Evolutionary conservation across 2,113 vertebrate species (phyloP).

Genomic region (Acanthisitta chloris): DNA sequence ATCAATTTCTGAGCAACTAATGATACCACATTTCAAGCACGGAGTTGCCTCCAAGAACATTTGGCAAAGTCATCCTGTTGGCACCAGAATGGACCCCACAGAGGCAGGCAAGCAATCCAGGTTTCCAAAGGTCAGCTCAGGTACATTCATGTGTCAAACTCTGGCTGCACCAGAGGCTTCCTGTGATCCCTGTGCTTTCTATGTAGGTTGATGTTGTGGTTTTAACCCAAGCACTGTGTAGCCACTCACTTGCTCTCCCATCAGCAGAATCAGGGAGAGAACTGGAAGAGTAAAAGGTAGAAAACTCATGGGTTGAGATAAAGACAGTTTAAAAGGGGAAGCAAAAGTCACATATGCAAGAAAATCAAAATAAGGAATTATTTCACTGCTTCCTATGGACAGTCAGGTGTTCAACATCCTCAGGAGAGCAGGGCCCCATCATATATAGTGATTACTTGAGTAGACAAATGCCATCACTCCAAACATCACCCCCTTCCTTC

Average conservation of each 20-base stretch:
- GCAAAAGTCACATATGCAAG: background rate
- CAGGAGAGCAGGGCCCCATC: background rate
- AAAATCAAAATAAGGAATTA: background rate
- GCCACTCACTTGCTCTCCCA: too few species aligned
- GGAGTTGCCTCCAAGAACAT: background rate
- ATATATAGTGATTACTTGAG: rapidly evolving
- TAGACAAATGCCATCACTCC: rapidly evolving
- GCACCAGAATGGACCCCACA: background rate
- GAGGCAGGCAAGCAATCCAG: background rate
- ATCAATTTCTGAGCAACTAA: background rate
- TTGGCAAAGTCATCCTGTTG: background rate
- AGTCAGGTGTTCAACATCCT: background rate
- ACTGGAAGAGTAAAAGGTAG: background rate
- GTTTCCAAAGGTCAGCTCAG: background rate
- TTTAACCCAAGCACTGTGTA: background rate
- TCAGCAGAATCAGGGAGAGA: background rate
- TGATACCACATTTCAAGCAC: background rate
- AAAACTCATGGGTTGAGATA: background rate
- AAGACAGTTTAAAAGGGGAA: background rate
- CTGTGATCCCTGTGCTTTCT: background rate
- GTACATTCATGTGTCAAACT: background rate
- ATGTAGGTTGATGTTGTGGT: rapidly evolving
- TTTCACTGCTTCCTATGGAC: background rate
- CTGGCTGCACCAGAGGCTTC: background rate
- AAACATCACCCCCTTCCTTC: background rate